Evolutionary conservation across 2,888 invertebrate genomes (phyloP).

Genomic region (Chrysolina americana): DNA sequence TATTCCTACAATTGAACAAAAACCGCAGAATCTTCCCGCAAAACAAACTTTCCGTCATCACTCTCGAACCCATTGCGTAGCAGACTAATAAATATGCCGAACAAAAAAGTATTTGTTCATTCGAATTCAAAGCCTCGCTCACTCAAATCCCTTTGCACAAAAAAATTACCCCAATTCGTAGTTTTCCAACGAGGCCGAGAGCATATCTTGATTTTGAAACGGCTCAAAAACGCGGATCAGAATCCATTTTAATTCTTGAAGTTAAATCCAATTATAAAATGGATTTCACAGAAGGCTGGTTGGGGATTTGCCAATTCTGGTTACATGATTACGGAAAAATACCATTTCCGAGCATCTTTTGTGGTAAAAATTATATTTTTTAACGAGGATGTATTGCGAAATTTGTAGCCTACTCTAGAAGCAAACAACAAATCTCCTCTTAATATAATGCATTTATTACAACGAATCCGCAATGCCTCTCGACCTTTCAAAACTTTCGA

Average conservation of each 20-base stretch:
- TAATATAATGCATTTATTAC: too few species aligned
- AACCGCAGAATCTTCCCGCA: neutral
- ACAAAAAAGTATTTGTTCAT: constrained; percentile 19
- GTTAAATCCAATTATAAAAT: constrained; percentile 48
- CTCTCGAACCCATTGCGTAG: constrained; percentile 3
- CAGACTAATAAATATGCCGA: neutral
- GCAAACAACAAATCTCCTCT: too few species aligned
- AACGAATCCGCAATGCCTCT: too few species aligned
- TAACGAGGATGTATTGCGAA: too few species aligned
- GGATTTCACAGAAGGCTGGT: constrained; percentile 44
- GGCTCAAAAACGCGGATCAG: constrained; percentile 39
- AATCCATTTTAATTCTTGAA: constrained; percentile 44
- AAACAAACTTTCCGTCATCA: neutral
- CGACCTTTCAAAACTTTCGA: too few species aligned
- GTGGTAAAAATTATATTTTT: neutral
- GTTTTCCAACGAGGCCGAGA: constrained; percentile 18
- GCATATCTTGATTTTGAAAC: constrained; percentile 40
- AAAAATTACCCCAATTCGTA: constrained; percentile 28
- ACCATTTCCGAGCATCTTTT: neutral
- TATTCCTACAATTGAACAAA: neutral
- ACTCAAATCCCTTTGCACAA: constrained; percentile 23
- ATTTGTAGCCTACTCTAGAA: too few species aligned
- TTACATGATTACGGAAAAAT: constrained; percentile 11
- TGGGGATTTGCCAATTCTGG: constrained; percentile 10
- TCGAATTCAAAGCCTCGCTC: constrained; percentile 18